Percentiles rank a stretch among this genome's conserved stretches.
Evolutionary conservation across 1,140 invertebrate species (phyloP).

Genomic region (Drosophila sechellia): DNA sequence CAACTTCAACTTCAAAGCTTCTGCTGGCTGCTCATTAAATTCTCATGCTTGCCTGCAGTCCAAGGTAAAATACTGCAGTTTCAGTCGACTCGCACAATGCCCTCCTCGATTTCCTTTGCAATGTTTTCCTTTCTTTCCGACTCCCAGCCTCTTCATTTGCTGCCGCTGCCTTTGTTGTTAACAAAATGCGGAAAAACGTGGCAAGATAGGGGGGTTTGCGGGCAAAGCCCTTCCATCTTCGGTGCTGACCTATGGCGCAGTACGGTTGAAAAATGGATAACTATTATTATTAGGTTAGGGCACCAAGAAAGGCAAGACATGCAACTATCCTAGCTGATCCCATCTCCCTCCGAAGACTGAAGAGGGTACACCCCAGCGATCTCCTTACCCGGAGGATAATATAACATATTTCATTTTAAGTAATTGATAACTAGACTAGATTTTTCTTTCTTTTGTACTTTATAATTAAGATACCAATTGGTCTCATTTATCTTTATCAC

Average conservation of each 20-base stretch:
- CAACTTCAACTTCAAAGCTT: constrained; percentile 45
- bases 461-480: too few species aligned
- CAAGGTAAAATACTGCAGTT: constrained; percentile 48
- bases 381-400: too few species aligned
- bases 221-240: constrained; percentile 13
- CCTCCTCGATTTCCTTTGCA: constrained; percentile 15
- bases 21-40: constrained; percentile 52
- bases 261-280: constrained; percentile 10
- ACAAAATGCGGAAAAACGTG: constrained; percentile 37
- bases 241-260: constrained; percentile 20
- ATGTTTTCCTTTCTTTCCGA: constrained; percentile 31
- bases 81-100: constrained; percentile 44
- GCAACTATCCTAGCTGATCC: too few species aligned
- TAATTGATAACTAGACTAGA: too few species aligned
- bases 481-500: too few species aligned
- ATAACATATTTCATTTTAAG: too few species aligned
- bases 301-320: constrained; percentile 21
- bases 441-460: too few species aligned
- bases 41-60: constrained; percentile 62
- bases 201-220: constrained; percentile 1
- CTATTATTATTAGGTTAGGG: constrained; percentile 31
- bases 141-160: constrained; percentile 52
- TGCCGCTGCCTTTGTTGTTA: constrained; percentile 44
- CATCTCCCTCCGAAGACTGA: too few species aligned
- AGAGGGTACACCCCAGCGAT: too few species aligned